Base-by-base conservation (phyloP, 2,888 invertebrate genomes). In the Dasypogon diadema region DNA sequence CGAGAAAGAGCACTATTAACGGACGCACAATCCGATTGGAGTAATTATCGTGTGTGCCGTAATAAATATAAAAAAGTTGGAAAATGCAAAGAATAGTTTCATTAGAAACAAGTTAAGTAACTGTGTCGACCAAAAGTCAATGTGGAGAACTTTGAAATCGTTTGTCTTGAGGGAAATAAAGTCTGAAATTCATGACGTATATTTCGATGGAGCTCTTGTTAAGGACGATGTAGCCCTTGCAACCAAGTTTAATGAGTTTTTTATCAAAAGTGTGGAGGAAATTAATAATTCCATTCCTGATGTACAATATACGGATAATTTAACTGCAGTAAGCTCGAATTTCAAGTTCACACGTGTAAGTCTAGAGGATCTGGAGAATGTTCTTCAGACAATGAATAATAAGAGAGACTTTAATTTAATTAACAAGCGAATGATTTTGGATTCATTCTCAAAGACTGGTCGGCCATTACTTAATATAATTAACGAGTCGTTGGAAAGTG, bases 211-310 rank as follows among this genome's bases (percentile, higher is more conserved):
- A 22, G 24, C 22, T 21, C 55, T 55, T 8, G 55, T 55, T 10
- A 6, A 55, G 22, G 55, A n/a, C 12, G 24, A 55, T 55, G 22
- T 8, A 24, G 22, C 8, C 3, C 8, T 22, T 4, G 55, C 55
- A 21, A 21, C 8, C 10, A 55, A 21, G 22, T 55, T 55, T 55
- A 55, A 55, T 21, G 22, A 55, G 16, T 55, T 55, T 55, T 55
- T 55, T 22, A 16, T 42, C 8, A 42, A 42, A 42, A 42, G 42
- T 42, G 42, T 42, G n/a, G 12, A 1, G n/a, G 42, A 42, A 12
- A 54, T 54, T 18, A 54, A 54, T 3, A 16, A 21, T 54, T 16
- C 54, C 5, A 54, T 21, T 12, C 55, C 22, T 5, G 21, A 21
- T 24, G 55, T 55, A 10, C n/a, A 55, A 55, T 55, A 55, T n/a